Evolutionary conservation across 2,888 invertebrate genomes (phyloP), one percentile per base, ranked within the genome.

Genomic region (Trachelus tabidus): DNA sequence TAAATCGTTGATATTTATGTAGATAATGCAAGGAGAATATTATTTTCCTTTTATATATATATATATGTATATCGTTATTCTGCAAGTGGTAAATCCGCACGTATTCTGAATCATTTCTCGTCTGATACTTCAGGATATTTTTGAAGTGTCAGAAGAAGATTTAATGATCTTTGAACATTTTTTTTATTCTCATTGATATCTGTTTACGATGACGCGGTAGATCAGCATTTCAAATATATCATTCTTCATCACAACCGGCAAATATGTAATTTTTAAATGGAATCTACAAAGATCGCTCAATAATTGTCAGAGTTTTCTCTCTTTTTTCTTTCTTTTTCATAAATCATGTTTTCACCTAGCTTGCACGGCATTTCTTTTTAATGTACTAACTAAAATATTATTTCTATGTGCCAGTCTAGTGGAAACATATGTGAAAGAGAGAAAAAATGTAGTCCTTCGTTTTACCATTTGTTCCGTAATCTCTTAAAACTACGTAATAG

Each of bases 1-100:
- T 77, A 77, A 76, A 71, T 75, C 73, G 71, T 76, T 77, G 69
- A 37, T 33, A 80, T 75, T 74, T 77, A 78, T 82, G 68, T 81
- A 81, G 78, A 79, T 76, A 77, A 77, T 68, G 34, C 30, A 68
- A 69, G 31, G 12, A 31, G 40, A 33, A n/a, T 31, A 34, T 40
- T 30, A 73, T 40, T 77, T 77, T 78, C 73, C 77, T 79, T 80
- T 76, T 40, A 40, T 33, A 33, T 33, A 33, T 33, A 33, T 40
- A 23, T 56, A 23, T 76, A 73, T 73, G 56, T 76, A 56, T 40
- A 74, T 68, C 37, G 40, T 79, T 71, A 56, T 35, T 75, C 15
- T 23, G 23, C 56, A 15, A 56, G 56, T 23, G 56, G 23, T 56
- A 56, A 56, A 56, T 23, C 23, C 23, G 23, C 56, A 56, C 23